Percentiles rank a stretch among this genome's conserved stretches.
Evolutionary conservation across 2,797 vertebrate genomes (phyloP).

Genomic region (Mallotus villosus): DNA sequence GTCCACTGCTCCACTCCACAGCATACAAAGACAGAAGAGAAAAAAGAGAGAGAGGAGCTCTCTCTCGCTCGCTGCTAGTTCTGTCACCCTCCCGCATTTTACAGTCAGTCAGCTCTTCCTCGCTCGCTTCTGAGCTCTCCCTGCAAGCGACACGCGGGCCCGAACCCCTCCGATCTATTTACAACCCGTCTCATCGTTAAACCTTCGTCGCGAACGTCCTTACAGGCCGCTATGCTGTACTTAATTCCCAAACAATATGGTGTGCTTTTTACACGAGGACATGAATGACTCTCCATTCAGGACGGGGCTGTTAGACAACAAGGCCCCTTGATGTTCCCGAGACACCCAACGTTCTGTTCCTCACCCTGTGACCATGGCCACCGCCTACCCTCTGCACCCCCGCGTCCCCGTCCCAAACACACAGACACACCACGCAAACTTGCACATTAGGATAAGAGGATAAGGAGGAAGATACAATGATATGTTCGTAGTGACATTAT

Average conservation of each 20-base stretch:
- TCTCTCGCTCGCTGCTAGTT: constrained; percentile 66
- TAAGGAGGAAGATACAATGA: constrained; percentile 13
- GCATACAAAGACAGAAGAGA: too few species aligned
- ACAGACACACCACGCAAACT: constrained; percentile 9
- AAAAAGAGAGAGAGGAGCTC: constrained; percentile 32
- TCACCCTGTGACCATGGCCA: constrained; percentile 49
- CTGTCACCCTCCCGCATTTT: constrained; percentile 70
- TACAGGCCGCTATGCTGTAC: constrained; percentile 75
- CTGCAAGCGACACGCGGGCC: constrained; percentile 64
- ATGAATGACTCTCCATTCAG: constrained; percentile 73
- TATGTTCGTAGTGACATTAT: background rate
- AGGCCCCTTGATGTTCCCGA: constrained; percentile 56
- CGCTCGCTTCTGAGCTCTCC: constrained; percentile 64
- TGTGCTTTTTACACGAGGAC: constrained; percentile 76
- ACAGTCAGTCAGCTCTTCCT: constrained; percentile 68
- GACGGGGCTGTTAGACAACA: constrained; percentile 62
- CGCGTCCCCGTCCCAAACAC: constrained; percentile 18
- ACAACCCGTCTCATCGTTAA: constrained; percentile 72
- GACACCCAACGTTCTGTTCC: constrained; percentile 50
- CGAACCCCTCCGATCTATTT: constrained; percentile 79
- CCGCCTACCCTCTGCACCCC: constrained; percentile 34
- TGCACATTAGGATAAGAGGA: constrained; percentile 20
- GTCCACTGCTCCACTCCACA: too few species aligned
- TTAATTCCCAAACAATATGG: constrained; percentile 85
- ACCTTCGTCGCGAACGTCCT: constrained; percentile 78